Evolutionary conservation across 2,888 invertebrate species (phyloP).

Genomic region (Coelinius sp.): DNA sequence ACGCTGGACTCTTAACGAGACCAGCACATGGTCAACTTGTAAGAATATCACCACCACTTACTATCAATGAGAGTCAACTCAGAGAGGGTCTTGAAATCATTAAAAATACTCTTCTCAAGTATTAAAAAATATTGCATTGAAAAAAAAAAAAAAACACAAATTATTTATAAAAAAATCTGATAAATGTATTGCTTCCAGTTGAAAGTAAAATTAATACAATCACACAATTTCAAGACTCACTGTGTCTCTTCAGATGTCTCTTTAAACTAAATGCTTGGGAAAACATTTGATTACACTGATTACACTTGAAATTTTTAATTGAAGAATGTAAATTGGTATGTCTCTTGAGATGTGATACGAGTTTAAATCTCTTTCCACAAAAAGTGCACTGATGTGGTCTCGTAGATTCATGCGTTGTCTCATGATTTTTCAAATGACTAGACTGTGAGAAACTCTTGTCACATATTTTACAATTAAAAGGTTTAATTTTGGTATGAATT

Average conservation of each 20-base stretch:
- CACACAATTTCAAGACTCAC: slow-evolving; percentile 48
- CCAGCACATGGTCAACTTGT: slow-evolving; percentile 83
- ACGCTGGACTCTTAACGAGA: slow-evolving; percentile 80
- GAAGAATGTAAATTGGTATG: slow-evolving; percentile 64
- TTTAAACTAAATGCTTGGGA: slow-evolving; percentile 72
- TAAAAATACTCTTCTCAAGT: slow-evolving; percentile 57
- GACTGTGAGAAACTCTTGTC: slow-evolving; percentile 65
- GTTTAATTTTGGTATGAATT: slow-evolving; percentile 66
- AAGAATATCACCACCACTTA: slow-evolving; percentile 80
- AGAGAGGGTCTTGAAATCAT: slow-evolving; percentile 75
- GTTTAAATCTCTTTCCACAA: slow-evolving; percentile 66
- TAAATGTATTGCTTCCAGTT: background rate
- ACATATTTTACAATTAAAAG: slow-evolving; percentile 64
- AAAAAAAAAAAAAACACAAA: too few species aligned
- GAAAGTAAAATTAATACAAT: background rate
- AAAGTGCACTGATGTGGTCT: slow-evolving; percentile 64
- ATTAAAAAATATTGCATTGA: too few species aligned
- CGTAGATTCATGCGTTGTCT: slow-evolving; percentile 58
- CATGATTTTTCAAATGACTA: slow-evolving; percentile 66
- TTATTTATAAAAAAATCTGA: slow-evolving; percentile 16
- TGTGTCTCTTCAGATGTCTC: slow-evolving; percentile 72
- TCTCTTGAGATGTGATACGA: slow-evolving; percentile 65
- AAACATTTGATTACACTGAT: slow-evolving; percentile 71
- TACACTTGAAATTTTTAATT: slow-evolving; percentile 66
- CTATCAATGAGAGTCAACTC: slow-evolving; percentile 76